A percentile compares a stretch with the other conserved stretches of the same genome.
phyloP scores from a whole-genome alignment of 2,797 vertebrate genomes.

The Bryconaethiops microstoma region DNA sequence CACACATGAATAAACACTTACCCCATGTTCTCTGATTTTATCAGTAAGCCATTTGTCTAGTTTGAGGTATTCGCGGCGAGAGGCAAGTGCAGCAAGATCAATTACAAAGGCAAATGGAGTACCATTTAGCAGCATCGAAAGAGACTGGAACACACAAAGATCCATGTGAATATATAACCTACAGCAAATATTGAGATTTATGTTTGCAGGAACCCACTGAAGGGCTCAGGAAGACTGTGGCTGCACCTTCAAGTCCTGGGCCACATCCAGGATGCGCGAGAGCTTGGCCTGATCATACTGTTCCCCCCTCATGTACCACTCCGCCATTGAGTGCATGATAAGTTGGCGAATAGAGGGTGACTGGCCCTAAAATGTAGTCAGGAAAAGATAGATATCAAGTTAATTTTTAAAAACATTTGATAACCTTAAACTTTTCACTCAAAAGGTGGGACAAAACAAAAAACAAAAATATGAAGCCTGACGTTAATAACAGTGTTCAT shows the following conservation, averaged over 20 bases:
- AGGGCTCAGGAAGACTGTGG: background rate
- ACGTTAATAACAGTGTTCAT: slow-evolving; percentile 50
- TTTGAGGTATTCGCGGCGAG: slow-evolving; percentile 99
- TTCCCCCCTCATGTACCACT: slow-evolving; percentile 99
- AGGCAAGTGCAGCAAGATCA: slow-evolving; percentile 99
- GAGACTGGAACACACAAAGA: slow-evolving; percentile 81
- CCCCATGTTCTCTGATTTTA: slow-evolving; percentile 99
- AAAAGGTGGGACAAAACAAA: background rate
- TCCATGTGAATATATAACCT: background rate
- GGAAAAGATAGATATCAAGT: background rate
- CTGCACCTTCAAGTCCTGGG: slow-evolving; percentile 97
- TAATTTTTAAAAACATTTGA: background rate
- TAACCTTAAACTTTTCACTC: background rate
- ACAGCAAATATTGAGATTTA: background rate
- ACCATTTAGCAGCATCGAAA: slow-evolving; percentile 99
- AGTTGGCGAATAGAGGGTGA: slow-evolving; percentile 99
- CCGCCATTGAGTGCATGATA: slow-evolving; percentile 99
- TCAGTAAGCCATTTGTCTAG: slow-evolving; percentile 99
- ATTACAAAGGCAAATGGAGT: slow-evolving; percentile 99
- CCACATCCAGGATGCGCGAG: slow-evolving; percentile 98
- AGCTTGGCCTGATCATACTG: slow-evolving; percentile 99
- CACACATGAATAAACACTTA: slow-evolving; percentile 66
- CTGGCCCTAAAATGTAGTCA: slow-evolving; percentile 82
- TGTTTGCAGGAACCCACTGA: background rate
- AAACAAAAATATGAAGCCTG: background rate